Evolutionary conservation across 1,140 invertebrate species (phyloP), one percentile per base, ranked within the genome.

Genomic region (Hyles vespertilio): DNA sequence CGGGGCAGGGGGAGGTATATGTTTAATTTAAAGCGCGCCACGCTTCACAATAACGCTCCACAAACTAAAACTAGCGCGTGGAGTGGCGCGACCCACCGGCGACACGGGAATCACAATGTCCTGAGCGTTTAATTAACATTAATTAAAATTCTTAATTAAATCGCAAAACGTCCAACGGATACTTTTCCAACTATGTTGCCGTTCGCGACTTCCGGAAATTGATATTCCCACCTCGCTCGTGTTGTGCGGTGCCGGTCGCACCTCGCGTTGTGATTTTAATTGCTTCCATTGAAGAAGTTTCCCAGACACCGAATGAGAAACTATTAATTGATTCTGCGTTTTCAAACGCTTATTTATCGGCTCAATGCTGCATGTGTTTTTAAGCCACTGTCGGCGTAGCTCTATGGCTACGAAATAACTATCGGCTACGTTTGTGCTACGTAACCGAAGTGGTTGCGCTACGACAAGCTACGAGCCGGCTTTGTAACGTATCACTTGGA

Each of bases 101-200:
- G 46, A 47, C 46, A n/a, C 46, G 46, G 12, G 47, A 49, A 49
- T 57, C 47, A 50, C 32, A 58, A 58, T 61, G 40, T 51, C 36
- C 45, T 11, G 10, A 47, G 50, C 44, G 44, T 40, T 57, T 48
- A 12, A 58, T 58, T 53, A 44, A 53, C 45, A 51, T 52, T 58
- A 62, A 62, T 62, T 57, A 53, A 58, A 62, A 62, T 62, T 62
- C 56, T 50, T 62, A 62, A 62, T 62, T 62, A 62, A 62, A 61
- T 48, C 46, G 33, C 36, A 10, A 47, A 61, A 47, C 54, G 59
- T 34, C 50, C 32, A 49, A 5, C 44, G 34, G 40, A 52, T 57
- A 62, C 55, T 62, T 58, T 43, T 53, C 9, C 47, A 58, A 63
- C 56, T 58, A 58, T 59, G 53, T 56, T 50, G 43, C 47, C 50